Evolutionary conservation across 2,797 vertebrate genomes (phyloP).

Genomic region (Centroberyx gerrardi): DNA sequence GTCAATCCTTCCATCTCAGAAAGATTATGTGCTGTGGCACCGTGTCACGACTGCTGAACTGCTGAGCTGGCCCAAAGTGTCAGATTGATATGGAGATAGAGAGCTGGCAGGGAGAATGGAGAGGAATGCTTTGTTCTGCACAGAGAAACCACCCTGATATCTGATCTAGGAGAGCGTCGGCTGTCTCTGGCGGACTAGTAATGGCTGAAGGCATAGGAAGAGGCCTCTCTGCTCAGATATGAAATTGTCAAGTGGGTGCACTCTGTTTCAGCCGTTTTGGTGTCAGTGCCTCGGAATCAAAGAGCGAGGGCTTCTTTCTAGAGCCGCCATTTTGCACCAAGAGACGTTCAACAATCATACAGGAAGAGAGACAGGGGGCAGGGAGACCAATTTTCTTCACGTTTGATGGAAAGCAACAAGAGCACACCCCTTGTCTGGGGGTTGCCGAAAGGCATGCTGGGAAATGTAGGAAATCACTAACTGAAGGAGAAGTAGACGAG

Average conservation of each 20-base stretch:
- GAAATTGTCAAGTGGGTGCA: too few species aligned
- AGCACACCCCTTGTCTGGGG: too few species aligned
- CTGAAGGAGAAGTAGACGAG: neutral
- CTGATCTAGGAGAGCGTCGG: slow-evolving; percentile 2
- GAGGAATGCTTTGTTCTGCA: slow-evolving; percentile 29
- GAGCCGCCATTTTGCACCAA: too few species aligned
- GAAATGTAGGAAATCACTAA: neutral
- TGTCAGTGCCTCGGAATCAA: too few species aligned
- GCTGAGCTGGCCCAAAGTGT: slow-evolving; percentile 6
- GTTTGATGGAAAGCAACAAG: too few species aligned
- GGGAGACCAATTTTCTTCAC: too few species aligned
- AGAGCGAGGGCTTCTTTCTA: too few species aligned
- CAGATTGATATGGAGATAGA: slow-evolving; percentile 45
- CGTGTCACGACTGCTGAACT: slow-evolving; percentile 10
- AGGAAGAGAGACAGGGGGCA: too few species aligned
- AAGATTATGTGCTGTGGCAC: slow-evolving; percentile 12
- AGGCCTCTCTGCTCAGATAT: too few species aligned
- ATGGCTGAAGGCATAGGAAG: slow-evolving; percentile 5
- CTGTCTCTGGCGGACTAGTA: neutral
- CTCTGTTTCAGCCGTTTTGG: too few species aligned
- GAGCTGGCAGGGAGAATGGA: neutral
- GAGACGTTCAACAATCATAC: too few species aligned
- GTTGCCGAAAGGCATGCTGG: too few species aligned
- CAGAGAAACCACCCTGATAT: slow-evolving; percentile 13
- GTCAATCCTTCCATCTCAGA: slow-evolving; percentile 31